Conservation (phyloP, 2,888 invertebrate species). For the Pachycephus smyrnensis region DNA sequence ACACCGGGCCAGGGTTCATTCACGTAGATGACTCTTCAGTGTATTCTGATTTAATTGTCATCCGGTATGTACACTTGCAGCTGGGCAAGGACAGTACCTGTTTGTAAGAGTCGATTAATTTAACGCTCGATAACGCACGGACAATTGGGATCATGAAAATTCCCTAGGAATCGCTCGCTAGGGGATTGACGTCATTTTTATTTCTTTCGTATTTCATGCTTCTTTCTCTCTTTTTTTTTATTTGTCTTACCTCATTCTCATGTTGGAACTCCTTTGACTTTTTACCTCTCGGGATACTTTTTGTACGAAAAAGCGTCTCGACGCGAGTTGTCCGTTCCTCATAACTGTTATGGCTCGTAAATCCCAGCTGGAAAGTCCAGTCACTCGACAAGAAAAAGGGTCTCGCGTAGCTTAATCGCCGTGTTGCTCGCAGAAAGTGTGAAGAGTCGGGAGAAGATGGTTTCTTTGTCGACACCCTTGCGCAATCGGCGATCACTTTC, state of each 20-base stretch:
- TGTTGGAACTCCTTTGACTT: neutral
- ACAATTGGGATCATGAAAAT: neutral
- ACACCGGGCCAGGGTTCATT: neutral
- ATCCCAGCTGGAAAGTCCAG: neutral
- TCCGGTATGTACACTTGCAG: neutral
- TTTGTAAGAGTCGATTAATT: slow-evolving; percentile 1
- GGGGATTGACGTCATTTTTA: neutral
- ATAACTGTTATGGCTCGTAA: neutral
- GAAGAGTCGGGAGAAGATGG: neutral
- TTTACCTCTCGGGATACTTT: neutral
- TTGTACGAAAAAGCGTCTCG: neutral
- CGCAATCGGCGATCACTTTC: slow-evolving; percentile 8
- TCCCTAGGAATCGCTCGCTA: neutral
- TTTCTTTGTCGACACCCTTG: neutral
- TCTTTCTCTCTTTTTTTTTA: no score
- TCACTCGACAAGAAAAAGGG: neutral
- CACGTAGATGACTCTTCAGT: neutral
- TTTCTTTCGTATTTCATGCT: no score
- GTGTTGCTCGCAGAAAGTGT: neutral
- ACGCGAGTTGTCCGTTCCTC: neutral
- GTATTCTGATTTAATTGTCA: neutral
- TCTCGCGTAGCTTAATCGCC: neutral
- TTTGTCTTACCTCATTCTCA: neutral
- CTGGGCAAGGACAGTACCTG: neutral
- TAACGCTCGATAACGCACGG: neutral